Evolutionary conservation across 2,797 vertebrate genomes (phyloP).

Genomic region (Lithobates sylvaticus): DNA sequence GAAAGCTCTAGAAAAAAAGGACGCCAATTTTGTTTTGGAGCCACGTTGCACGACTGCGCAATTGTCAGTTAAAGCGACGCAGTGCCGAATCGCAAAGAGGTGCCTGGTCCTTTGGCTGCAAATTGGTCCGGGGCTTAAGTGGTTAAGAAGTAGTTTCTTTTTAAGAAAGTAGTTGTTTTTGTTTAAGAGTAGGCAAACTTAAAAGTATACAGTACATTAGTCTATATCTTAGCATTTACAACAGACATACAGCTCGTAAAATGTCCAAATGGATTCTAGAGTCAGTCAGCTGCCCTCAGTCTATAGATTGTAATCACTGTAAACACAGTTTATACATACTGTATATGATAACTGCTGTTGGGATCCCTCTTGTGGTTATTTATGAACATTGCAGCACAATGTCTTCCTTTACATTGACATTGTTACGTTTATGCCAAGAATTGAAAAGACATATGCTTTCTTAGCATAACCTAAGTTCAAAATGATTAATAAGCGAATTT

Average conservation of each 20-base stretch:
- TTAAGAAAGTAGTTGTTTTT: not conserved
- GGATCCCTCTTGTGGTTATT: slow-evolving; percentile 50
- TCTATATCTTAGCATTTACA: not conserved
- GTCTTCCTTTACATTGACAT: not conserved
- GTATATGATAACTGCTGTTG: slow-evolving; percentile 5
- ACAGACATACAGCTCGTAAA: not conserved
- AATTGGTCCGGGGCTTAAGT: too few relatives aligned
- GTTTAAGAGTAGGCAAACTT: not conserved
- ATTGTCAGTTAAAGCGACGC: too few relatives aligned
- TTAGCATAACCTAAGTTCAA: not conserved
- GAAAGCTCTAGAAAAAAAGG: too few relatives aligned
- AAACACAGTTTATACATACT: not conserved
- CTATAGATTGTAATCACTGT: not conserved
- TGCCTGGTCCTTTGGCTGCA: too few relatives aligned
- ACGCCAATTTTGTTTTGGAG: too few relatives aligned
- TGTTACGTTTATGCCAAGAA: not conserved
- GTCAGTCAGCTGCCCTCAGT: not conserved
- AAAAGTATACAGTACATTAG: not conserved
- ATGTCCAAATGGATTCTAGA: not conserved
- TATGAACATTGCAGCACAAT: not conserved
- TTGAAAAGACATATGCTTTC: not conserved
- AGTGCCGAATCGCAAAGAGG: too few relatives aligned
- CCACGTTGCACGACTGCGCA: too few relatives aligned
- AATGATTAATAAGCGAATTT: not conserved
- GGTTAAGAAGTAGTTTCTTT: too few relatives aligned